Percentiles rank a stretch among this genome's conserved stretches.
These are phyloP conservation scores for Pluvialis apricaria DNA, from an alignment of 2,113 vertebrate genomes.

Conservation along the genomic window DNA sequence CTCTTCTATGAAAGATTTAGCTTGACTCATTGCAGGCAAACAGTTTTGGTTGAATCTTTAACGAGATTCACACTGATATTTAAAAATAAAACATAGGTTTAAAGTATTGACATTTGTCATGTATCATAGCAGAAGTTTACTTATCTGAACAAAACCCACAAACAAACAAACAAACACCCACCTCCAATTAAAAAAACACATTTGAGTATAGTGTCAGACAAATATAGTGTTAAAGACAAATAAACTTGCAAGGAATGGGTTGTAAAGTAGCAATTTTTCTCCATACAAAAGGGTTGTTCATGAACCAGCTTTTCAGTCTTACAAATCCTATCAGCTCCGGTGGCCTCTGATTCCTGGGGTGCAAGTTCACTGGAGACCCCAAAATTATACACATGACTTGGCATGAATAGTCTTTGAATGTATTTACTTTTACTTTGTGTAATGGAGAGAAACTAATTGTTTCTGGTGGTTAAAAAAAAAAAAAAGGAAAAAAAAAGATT, in stretches of 20 bases:
- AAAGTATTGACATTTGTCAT: background rate
- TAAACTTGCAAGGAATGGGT: background rate
- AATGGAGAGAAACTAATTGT: background rate
- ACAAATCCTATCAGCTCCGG: background rate
- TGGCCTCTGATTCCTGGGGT: background rate
- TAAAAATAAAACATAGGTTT: background rate
- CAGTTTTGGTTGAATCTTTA: background rate
- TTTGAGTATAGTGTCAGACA: background rate
- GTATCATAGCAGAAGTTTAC: background rate
- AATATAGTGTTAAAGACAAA: background rate
- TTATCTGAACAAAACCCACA: background rate
- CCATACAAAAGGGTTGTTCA: background rate
- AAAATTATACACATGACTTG: background rate
- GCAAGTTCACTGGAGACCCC: background rate
- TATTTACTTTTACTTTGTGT: background rate
- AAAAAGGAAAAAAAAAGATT: background rate
- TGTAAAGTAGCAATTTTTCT: background rate
- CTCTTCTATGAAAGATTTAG: constrained; percentile 11
- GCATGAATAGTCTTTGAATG: background rate
- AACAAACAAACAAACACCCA: background rate
- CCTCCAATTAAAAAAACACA: background rate
- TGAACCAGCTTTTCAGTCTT: background rate
- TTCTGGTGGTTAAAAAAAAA: background rate
- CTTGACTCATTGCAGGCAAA: background rate
- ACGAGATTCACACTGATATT: background rate